phyloP scores from a whole-genome alignment of 2,113 vertebrate species.

The Hystrix brachyura region DNA sequence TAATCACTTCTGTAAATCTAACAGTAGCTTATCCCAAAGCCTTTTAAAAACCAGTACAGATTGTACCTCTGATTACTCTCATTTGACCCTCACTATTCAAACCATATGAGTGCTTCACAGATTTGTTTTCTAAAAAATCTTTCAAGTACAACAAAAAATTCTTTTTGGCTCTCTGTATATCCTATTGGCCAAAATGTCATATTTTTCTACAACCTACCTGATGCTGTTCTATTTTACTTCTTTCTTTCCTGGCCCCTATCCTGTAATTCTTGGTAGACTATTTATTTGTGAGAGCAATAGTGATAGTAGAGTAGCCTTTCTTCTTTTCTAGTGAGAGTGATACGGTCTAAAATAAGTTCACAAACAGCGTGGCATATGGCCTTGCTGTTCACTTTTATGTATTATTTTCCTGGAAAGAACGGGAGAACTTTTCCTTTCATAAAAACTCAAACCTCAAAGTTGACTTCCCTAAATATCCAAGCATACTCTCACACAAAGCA shows the following conservation, averaged over 20 bases:
- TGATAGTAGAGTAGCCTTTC: constrained; percentile 19
- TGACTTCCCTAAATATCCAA: constrained; percentile 33
- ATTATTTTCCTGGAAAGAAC: constrained; percentile 43
- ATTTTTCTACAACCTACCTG: constrained; percentile 67
- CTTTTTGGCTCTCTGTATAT: constrained; percentile 33
- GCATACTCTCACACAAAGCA: constrained; percentile 21
- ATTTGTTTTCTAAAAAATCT: constrained; percentile 65
- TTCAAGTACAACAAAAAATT: constrained; percentile 57
- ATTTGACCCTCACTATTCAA: constrained; percentile 48
- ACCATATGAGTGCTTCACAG: constrained; percentile 16
- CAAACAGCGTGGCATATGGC: constrained; percentile 18
- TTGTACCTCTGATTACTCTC: constrained; percentile 40
- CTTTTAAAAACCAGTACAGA: constrained; percentile 47
- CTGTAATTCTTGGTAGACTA: constrained; percentile 52
- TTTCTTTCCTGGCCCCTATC: constrained; percentile 61
- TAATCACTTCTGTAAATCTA: constrained; percentile 42
- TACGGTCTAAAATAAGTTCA: constrained; percentile 6
- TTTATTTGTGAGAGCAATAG: constrained; percentile 57
- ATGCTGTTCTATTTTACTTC: constrained; percentile 60
- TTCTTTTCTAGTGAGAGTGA: constrained; percentile 29
- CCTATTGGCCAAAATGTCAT: constrained; percentile 42
- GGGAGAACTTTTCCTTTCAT: constrained; percentile 24
- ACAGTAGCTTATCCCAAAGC: constrained; percentile 21
- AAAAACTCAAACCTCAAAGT: constrained; percentile 57
- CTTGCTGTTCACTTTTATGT: constrained; percentile 59